phyloP scores from a whole-genome alignment of 2,797 vertebrate genomes.

The Coregonus sp. region DNA sequence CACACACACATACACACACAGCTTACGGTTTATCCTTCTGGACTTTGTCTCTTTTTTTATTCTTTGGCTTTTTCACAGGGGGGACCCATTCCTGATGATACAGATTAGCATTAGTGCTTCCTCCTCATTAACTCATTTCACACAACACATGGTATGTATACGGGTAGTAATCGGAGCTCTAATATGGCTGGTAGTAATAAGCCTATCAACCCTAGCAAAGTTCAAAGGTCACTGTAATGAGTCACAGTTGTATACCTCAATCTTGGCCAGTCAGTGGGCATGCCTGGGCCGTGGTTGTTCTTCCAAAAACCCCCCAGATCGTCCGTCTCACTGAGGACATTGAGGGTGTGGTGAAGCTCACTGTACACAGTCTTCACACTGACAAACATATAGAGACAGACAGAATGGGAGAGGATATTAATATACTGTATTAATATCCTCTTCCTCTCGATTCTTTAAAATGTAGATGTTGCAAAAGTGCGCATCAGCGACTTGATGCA shows the following conservation, averaged over 20 bases:
- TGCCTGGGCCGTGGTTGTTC: constrained; percentile 80
- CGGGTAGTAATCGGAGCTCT: too few species aligned
- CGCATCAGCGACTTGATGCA: too few species aligned
- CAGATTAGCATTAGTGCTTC: constrained; percentile 5
- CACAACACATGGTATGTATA: background rate
- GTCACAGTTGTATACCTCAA: constrained; percentile 66
- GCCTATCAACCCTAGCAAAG: background rate
- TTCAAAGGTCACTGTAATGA: background rate
- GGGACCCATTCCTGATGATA: constrained; percentile 80
- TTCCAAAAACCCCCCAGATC: constrained; percentile 86
- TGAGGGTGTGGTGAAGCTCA: constrained; percentile 81
- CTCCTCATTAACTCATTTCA: background rate
- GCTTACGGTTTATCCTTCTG: constrained; percentile 67
- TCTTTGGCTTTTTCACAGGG: constrained; percentile 76
- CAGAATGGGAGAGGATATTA: background rate
- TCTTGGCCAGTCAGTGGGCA: constrained; percentile 83
- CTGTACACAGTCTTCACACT: too few species aligned
- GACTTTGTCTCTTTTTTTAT: constrained; percentile 72
- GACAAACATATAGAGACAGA: too few species aligned
- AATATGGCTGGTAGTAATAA: background rate
- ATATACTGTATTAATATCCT: too few species aligned
- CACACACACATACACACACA: too few species aligned
- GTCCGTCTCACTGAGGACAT: constrained; percentile 78
- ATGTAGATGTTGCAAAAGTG: too few species aligned
- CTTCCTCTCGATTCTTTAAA: too few species aligned